Evolutionary conservation across 2,888 invertebrate genomes (phyloP).

Genomic region (Mesochorus sp.): DNA sequence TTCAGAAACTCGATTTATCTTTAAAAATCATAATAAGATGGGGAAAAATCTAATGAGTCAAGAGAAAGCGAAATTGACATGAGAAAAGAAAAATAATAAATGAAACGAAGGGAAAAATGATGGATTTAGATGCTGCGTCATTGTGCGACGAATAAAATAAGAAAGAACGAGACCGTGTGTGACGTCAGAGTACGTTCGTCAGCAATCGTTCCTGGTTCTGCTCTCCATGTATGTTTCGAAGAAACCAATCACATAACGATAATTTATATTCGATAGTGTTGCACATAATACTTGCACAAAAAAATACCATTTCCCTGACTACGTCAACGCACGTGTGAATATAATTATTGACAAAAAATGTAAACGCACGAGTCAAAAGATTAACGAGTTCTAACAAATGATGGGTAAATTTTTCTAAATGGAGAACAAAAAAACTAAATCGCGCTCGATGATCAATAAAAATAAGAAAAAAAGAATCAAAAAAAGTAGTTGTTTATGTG

Average conservation of each 20-base stretch:
- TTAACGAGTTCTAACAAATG: too few relatives aligned
- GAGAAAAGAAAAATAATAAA: constrained; percentile 6
- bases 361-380: too few relatives aligned
- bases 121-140: constrained; percentile 23
- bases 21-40: background rate
- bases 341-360: too few relatives aligned
- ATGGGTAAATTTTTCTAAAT: too few relatives aligned
- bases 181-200: constrained; percentile 2
- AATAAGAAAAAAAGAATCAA: too few relatives aligned
- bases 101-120: constrained; percentile 1
- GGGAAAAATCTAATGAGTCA: background rate
- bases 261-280: too few relatives aligned
- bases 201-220: background rate
- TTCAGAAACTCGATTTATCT: background rate
- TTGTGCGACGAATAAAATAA: constrained; percentile 18
- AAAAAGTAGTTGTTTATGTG: too few relatives aligned
- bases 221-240: background rate
- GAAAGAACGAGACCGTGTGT: background rate
- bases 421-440: too few relatives aligned
- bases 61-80: constrained; percentile 30
- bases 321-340: too few relatives aligned
- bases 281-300: too few relatives aligned
- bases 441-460: too few relatives aligned
- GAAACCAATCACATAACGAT: background rate
- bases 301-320: too few relatives aligned